These are phyloP conservation scores for Saccopteryx leptura DNA, from an alignment of 2,113 vertebrate genomes.

Conservation along the genomic window DNA sequence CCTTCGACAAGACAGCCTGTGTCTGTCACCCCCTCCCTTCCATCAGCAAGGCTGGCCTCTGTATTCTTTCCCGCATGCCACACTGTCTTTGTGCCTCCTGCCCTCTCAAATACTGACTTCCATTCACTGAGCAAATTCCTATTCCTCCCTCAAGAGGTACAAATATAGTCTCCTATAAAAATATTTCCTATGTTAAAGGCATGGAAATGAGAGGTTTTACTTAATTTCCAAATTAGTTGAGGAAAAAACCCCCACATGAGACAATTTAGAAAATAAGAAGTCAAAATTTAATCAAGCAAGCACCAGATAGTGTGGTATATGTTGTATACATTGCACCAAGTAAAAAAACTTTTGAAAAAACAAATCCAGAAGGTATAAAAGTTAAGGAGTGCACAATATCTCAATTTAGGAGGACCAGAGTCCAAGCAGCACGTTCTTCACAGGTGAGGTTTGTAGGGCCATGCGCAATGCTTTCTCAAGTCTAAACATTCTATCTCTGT, in stretches of 20 bases:
- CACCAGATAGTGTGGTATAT: not conserved
- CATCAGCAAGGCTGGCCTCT: not conserved
- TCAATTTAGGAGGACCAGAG: not conserved
- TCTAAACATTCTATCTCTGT: not conserved
- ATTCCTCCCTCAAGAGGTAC: not conserved
- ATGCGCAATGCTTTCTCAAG: not conserved
- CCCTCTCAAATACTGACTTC: not conserved
- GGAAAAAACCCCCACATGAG: conserved; percentile 31
- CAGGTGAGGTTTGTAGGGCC: not conserved
- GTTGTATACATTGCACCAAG: not conserved
- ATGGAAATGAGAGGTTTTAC: not conserved
- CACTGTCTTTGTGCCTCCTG: not conserved
- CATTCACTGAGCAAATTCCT: not conserved
- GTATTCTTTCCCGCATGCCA: no score
- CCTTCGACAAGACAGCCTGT: not conserved
- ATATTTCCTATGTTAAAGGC: not conserved
- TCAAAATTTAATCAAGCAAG: conserved; percentile 27
- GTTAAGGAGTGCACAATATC: not conserved
- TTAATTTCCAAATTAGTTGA: conserved; percentile 49
- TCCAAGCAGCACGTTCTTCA: not conserved
- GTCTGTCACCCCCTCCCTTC: not conserved
- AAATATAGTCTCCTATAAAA: conserved; percentile 33
- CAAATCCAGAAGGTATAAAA: not conserved
- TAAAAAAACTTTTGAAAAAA: not conserved
- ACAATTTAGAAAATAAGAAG: conserved; percentile 50